These are phyloP conservation scores for Drosophila tsacasi DNA, from an alignment of 1,140 invertebrate genomes.

Conservation along the genomic window DNA sequence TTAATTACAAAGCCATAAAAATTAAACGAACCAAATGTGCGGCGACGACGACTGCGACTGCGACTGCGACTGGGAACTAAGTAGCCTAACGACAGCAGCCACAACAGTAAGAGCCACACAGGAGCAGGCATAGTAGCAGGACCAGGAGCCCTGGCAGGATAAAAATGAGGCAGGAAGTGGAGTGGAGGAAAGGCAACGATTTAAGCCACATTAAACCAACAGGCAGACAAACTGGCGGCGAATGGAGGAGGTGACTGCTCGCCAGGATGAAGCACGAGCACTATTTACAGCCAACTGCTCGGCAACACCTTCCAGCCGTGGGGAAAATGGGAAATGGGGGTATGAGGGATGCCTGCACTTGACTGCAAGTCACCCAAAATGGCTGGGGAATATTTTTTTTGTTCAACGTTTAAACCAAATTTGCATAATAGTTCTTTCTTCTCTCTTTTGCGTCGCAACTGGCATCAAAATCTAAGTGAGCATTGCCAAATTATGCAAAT, in stretches of 20 bases:
- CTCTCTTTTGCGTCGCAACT: constrained; percentile 24
- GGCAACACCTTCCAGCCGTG: constrained; percentile 53
- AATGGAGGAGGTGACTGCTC: constrained; percentile 1
- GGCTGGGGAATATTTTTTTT: constrained; percentile 54
- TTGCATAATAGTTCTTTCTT: constrained; percentile 69
- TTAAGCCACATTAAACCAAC: constrained; percentile 74
- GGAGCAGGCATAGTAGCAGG: not conserved
- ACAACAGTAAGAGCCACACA: constrained; percentile 18
- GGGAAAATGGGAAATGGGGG: not conserved
- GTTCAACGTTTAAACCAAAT: constrained; percentile 62
- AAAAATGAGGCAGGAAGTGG: constrained; percentile 28
- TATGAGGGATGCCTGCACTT: constrained; percentile 48
- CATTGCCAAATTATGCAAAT: constrained; percentile 81
- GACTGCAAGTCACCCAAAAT: constrained; percentile 58
- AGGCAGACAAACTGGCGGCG: constrained; percentile 58
- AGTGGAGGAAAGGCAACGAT: constrained; percentile 50
- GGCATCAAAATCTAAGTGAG: constrained; percentile 66
- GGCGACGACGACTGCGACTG: constrained; percentile 18
- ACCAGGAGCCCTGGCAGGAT: constrained; percentile 7
- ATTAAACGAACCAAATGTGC: constrained; percentile 61
- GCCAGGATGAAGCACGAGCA: constrained; percentile 9
- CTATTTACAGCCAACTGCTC: constrained; percentile 55
- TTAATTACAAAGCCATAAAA: constrained; percentile 74
- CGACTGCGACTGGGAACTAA: constrained; percentile 58
- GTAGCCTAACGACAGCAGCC: constrained; percentile 66